Conservation (phyloP, 1,140 invertebrate genomes). For the Idris sp. region DNA sequence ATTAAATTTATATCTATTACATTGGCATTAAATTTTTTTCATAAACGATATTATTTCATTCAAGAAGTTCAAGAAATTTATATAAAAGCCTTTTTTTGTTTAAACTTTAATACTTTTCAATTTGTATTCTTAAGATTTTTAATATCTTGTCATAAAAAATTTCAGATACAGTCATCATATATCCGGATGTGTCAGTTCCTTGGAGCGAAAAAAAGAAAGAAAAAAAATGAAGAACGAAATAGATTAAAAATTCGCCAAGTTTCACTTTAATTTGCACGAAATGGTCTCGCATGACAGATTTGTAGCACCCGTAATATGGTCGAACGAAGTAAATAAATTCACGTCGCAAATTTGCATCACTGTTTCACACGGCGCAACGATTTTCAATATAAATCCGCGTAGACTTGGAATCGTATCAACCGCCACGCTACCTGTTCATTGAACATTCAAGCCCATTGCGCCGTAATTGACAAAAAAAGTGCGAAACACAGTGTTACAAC, state of each 20-base stretch:
- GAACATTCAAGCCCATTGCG: slow-evolving; percentile 27
- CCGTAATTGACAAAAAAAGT: slow-evolving; percentile 39
- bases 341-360: slow-evolving; percentile 49
- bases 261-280: slow-evolving; percentile 41
- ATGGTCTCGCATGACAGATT: slow-evolving; percentile 42
- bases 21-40: too few species aligned
- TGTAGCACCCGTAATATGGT: slow-evolving; percentile 25
- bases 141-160: too few species aligned
- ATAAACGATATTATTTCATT: too few species aligned
- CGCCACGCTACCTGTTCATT: slow-evolving; percentile 25
- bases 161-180: too few species aligned
- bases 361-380: slow-evolving; percentile 21
- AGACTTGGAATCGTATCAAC: slow-evolving; percentile 22
- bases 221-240: slow-evolving; percentile 22
- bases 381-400: slow-evolving; percentile 32
- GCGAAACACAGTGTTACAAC: slow-evolving; percentile 42
- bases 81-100: too few species aligned
- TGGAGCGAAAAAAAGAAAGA: slow-evolving; percentile 23
- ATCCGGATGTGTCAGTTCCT: slow-evolving; percentile 21
- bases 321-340: slow-evolving; percentile 39
- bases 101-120: too few species aligned
- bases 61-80: too few species aligned
- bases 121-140: too few species aligned
- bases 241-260: slow-evolving; percentile 49
- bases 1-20: too few species aligned